These are phyloP conservation scores for Hydrozoanthus gracilis DNA, from an alignment of 92 coral and sea anemone species.

Conservation along the genomic window DNA sequence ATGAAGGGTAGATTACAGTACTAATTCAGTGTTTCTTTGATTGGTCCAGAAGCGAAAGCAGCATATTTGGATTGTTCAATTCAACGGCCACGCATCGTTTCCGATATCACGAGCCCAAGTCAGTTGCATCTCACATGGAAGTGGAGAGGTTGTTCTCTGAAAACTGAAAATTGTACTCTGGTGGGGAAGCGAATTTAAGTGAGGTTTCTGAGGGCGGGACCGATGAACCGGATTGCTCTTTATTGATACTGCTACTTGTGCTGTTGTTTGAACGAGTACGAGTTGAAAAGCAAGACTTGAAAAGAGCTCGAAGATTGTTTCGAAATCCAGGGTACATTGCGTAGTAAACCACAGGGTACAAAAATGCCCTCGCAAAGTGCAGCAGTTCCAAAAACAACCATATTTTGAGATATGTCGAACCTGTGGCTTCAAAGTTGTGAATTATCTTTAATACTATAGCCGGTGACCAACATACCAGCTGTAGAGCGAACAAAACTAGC, in stretches of 20 bases:
- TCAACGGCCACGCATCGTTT: too few species aligned
- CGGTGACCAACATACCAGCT: conserved; percentile 82
- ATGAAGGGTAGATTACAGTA: too few species aligned
- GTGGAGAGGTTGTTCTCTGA: conserved; percentile 25
- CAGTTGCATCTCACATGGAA: background rate
- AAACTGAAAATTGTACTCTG: conserved; percentile 13
- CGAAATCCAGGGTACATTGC: conserved; percentile 68
- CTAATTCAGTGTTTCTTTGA: too few species aligned
- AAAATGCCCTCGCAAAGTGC: conserved; percentile 67
- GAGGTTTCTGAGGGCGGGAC: conserved; percentile 18
- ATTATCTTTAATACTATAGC: conserved; percentile 63
- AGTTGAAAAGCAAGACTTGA: conserved; percentile 47
- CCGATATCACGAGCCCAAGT: too few species aligned
- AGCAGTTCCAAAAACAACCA: conserved; percentile 77
- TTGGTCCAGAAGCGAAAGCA: too few species aligned
- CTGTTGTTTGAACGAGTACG: conserved; percentile 15
- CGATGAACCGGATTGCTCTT: conserved; percentile 12
- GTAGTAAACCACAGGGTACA: conserved; percentile 72
- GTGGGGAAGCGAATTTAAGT: conserved; percentile 23
- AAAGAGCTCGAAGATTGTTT: conserved; percentile 58
- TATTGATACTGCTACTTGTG: background rate
- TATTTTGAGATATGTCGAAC: conserved; percentile 54
- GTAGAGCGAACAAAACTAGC: conserved; percentile 54
- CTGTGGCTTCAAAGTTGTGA: conserved; percentile 46
- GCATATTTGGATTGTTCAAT: too few species aligned